These are phyloP conservation scores for Mormyrops attenuatus DNA, from an alignment of 2,797 vertebrate species.

Conservation along the genomic window DNA sequence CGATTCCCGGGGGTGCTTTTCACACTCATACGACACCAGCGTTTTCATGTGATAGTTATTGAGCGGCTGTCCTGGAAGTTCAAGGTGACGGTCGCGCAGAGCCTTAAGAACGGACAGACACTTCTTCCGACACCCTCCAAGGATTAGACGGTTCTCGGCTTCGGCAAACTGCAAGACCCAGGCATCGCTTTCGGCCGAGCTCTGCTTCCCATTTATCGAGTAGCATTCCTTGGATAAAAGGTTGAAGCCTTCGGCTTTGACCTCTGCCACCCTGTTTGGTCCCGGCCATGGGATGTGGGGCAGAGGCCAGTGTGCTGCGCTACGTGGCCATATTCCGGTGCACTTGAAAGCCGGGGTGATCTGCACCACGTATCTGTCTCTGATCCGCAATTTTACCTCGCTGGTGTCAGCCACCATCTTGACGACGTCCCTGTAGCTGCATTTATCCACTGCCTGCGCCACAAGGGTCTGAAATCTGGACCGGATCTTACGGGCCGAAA, in stretches of 20 bases:
- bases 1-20: constrained; percentile 79
- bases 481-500: constrained; percentile 81
- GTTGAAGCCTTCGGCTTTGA: constrained; percentile 83
- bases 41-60: constrained; percentile 88
- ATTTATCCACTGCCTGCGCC: constrained; percentile 83
- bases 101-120: constrained; percentile 83
- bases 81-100: constrained; percentile 78
- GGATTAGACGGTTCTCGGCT: constrained; percentile 77
- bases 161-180: constrained; percentile 85
- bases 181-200: constrained; percentile 83
- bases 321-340: constrained; percentile 82
- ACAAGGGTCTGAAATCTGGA: constrained; percentile 82
- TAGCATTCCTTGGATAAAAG: constrained; percentile 83
- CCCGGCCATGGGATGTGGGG: constrained; percentile 85
- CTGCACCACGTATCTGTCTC: constrained; percentile 79
- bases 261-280: constrained; percentile 80
- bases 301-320: constrained; percentile 81
- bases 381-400: constrained; percentile 78
- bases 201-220: constrained; percentile 82
- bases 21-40: constrained; percentile 81
- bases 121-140: constrained; percentile 82
- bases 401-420: constrained; percentile 85
- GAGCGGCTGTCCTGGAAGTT: constrained; percentile 76
- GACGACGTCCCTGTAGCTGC: constrained; percentile 80
- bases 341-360: constrained; percentile 84